Base-by-base conservation (phyloP, 2,888 invertebrate species). In the Cheilosia variabilis region DNA sequence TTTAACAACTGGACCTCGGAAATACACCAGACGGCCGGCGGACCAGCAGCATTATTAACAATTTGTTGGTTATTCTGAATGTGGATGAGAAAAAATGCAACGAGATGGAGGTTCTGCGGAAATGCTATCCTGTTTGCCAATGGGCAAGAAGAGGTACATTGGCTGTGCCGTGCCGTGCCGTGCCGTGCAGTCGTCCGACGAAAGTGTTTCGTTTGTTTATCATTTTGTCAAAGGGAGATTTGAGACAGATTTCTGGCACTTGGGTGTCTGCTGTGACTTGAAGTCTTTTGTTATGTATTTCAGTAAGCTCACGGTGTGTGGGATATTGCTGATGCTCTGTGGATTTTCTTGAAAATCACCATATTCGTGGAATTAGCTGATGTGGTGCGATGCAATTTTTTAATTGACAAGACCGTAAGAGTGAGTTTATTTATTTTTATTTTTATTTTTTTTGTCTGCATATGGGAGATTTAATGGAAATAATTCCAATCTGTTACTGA, bases 161-260 rank as follows among this genome's bases (percentile, higher is more conserved):
- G 19, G 31, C 13, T n/a, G 13, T 15, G 7, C 19, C 22, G 24
- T 31, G 22, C 13, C 43, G 13, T 15, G 7, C 19, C 22, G 24
- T 31, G 22, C 13, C 43, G 19, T 41, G 37, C 27, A 9, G 45
- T 45, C 50, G 22, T n/a, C 10, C 50, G 1, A 57, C 47, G 53
- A 75, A 65, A 72, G 62, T 65, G 65, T 55, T 69, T 69, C 45
- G 62, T 63, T 78, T 78, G 57, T 78, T 78, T 71, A 78, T 78
- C 69, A 78, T 68, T 68, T 77, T 52, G 53, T 60, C 68, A 60
- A 60, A 58, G 43, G 24, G 52, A 78, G 68, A 75, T 77, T 69
- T 63, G 55, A 57, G 62, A 78, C 63, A 78, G 77, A 78, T 78
- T 78, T 63, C 47, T 53, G 50, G 69, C 41, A 55, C 37, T 69